phyloP scores from a whole-genome alignment of 2,888 invertebrate species.

The Exephanes ischioxanthus region DNA sequence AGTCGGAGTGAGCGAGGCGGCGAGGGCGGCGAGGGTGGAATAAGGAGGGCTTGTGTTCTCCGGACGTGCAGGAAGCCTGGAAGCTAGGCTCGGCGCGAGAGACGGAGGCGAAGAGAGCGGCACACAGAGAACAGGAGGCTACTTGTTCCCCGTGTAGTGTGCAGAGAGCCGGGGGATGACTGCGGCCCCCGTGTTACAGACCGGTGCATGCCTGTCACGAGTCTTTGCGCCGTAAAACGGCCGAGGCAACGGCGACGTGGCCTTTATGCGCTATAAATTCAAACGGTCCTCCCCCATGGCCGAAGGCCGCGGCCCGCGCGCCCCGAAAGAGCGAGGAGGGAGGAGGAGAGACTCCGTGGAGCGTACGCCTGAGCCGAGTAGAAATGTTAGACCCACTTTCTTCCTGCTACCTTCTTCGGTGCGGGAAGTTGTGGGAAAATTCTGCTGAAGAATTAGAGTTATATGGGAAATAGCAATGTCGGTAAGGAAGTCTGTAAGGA shows the following conservation, averaged over 20 bases:
- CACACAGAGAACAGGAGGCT: conserved; percentile 10
- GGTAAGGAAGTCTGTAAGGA: too few relatives aligned
- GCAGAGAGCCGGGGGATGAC: conserved; percentile 29
- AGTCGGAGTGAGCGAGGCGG: conserved; percentile 72
- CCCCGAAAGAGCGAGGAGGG: conserved; percentile 11
- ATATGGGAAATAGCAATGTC: too few relatives aligned
- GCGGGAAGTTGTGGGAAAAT: too few relatives aligned
- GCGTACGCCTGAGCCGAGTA: conserved; percentile 26
- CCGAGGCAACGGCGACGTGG: conserved; percentile 72
- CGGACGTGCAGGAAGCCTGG: conserved; percentile 41
- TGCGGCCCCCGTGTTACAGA: conserved; percentile 38
- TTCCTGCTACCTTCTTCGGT: too few relatives aligned
- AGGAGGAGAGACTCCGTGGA: background rate
- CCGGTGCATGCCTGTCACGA: conserved; percentile 75
- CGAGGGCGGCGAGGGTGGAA: conserved; percentile 76
- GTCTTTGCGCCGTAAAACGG: conserved; percentile 74
- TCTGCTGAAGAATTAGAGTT: too few relatives aligned
- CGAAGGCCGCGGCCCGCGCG: conserved; percentile 34
- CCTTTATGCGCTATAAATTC: conserved; percentile 83
- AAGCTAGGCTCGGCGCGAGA: background rate
- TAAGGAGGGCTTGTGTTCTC: conserved; percentile 66
- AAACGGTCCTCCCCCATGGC: conserved; percentile 75
- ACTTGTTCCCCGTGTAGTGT: conserved; percentile 21
- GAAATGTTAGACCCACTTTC: background rate
- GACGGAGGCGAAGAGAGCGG: conserved; percentile 7